Percentiles rank a stretch among this genome's conserved stretches.
Evolutionary conservation across 2,797 vertebrate species (phyloP).

Genomic region (Iguana delicatissima): DNA sequence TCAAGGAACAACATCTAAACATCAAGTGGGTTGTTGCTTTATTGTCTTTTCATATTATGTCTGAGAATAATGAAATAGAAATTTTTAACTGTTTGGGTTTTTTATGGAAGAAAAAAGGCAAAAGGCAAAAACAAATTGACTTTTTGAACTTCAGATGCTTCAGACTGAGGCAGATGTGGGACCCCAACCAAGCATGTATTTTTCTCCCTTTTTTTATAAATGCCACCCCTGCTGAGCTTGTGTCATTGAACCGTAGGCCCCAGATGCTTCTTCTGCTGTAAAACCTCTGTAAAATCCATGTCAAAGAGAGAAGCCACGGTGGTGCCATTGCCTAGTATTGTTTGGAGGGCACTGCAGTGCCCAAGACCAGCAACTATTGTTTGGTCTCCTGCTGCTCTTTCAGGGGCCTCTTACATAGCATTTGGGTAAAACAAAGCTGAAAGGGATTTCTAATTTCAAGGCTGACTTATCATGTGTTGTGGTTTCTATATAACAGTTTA

Average conservation of each 20-base stretch:
- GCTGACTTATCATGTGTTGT: constrained; percentile 31
- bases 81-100: background rate
- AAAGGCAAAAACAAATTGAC: background rate
- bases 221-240: constrained; percentile 42
- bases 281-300: constrained; percentile 58
- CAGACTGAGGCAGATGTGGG: constrained; percentile 48
- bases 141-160: constrained; percentile 48
- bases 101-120: background rate
- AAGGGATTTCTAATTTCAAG: constrained; percentile 41
- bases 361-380: constrained; percentile 48
- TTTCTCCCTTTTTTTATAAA: constrained; percentile 4
- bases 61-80: constrained; percentile 21
- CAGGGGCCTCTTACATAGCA: constrained; percentile 4
- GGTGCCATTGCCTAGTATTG: constrained; percentile 44
- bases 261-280: constrained; percentile 63
- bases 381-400: constrained; percentile 37
- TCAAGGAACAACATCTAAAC: background rate
- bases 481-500: constrained; percentile 21
- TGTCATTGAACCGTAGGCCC: constrained; percentile 59
- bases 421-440: fast-evolving
- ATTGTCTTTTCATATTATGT: constrained; percentile 16
- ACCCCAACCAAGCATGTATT: constrained; percentile 50
- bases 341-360: constrained; percentile 57
- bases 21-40: constrained; percentile 4
- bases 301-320: constrained; percentile 39